Evolutionary conservation across 2,888 invertebrate species (phyloP).

Genomic region (Zelleria hepariella): DNA sequence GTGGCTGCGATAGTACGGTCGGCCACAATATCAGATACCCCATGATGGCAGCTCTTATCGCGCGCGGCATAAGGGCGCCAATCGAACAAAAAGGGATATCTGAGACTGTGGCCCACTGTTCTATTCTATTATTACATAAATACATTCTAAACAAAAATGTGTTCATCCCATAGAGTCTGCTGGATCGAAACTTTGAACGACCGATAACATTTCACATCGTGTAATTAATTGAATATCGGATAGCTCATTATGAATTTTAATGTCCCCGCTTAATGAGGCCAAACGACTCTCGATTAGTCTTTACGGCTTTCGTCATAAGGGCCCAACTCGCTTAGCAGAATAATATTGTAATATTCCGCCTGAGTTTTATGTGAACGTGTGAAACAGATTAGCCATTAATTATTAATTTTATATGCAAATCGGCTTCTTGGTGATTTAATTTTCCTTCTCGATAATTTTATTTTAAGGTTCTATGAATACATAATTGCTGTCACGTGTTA

Average conservation of each 20-base stretch:
- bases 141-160: background rate
- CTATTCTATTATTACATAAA: background rate
- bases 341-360: background rate
- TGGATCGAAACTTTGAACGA: conserved; percentile 11
- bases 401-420: background rate
- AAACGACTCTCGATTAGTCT: background rate
- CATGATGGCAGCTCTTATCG: no score
- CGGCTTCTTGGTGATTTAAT: background rate
- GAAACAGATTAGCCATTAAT: conserved; percentile 1
- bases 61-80: no score
- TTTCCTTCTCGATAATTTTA: background rate
- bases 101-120: no score
- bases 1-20: no score
- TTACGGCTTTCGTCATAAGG: background rate
- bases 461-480: background rate
- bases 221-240: conserved; percentile 59
- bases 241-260: conserved; percentile 62
- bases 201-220: conserved; percentile 36
- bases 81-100: no score
- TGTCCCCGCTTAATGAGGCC: conserved; percentile 21
- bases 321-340: background rate
- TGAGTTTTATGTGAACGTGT: conserved; percentile 1
- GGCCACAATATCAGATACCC: no score
- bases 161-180: no score
- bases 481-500: background rate